Base-by-base conservation (phyloP, 2,888 invertebrate species). In the Zhuqinia jingwanae region DNA sequence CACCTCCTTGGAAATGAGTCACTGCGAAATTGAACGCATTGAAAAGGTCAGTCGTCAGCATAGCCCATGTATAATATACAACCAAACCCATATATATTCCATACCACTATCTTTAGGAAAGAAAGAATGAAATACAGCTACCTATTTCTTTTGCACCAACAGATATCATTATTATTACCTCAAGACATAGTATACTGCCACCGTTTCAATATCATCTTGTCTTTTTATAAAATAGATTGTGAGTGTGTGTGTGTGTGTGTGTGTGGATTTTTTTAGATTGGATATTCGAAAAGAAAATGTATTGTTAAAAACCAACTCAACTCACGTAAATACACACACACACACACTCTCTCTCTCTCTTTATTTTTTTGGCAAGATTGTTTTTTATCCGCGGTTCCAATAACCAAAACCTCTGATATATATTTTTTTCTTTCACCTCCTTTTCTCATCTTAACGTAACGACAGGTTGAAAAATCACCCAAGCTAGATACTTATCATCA, bases 1-100 rank as follows among this genome's bases (percentile, higher is more conserved):
- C 90, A 96, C 95, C 89, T 96, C 95, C 73, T 93, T 98, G 83
- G 97, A 97, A 92, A 92, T 97, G 92, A 96, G 95, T 92, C 94
- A 95, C 90, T 97, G 97, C 92, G 95, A 96, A 92, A 95, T 97
- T 91, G 95, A 95, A 90, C 93, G 93, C 87, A 95, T 97, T 88
- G 96, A 96, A 92, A 94, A 95, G 90, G 95, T 91, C 82, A 86
- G 89, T 70, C 13, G 45, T 20, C 42, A 17, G 2, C n/a, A n/a
- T 1, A n/a, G n/a, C n/a, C n/a, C n/a, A n/a, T n/a, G n/a, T n/a
- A n/a, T n/a, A n/a, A n/a, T 10, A n/a, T 17, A 20, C 17, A 17
- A 56, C 15, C 2, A 17, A 56, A 56, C 56, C 8, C n/a, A 17
- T 17, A n/a, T 17, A 17, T 3, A 56, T 17, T 56, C n/a, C 20